Evolutionary conservation across 2,888 invertebrate genomes (phyloP).

Genomic region (Maniola hyperantus): DNA sequence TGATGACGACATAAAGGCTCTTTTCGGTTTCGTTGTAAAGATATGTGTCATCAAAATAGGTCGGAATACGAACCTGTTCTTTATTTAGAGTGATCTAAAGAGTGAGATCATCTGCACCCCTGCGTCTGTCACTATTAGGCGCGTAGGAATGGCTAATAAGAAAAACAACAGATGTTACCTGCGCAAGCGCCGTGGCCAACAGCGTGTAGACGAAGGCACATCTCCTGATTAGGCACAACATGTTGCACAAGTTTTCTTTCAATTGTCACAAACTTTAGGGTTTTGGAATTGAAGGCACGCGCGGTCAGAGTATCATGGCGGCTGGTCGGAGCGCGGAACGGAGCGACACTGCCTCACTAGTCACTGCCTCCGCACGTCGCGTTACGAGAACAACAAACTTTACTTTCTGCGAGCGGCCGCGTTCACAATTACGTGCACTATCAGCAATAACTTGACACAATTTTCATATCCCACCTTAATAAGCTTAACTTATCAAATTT

Average conservation of each 20-base stretch:
- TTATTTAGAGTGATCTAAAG: conserved; percentile 23
- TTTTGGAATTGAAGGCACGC: conserved; percentile 25
- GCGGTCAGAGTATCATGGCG: conserved; percentile 66
- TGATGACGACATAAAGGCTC: neutral
- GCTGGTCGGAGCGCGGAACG: conserved; percentile 66
- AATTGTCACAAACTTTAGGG: conserved; percentile 38
- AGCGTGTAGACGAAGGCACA: conserved; percentile 58
- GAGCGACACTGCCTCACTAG: conserved; percentile 69
- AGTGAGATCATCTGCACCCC: conserved; percentile 44
- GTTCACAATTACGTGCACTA: conserved; percentile 55
- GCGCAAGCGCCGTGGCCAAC: conserved; percentile 57
- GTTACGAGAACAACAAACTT: conserved; percentile 66
- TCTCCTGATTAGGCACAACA: conserved; percentile 62
- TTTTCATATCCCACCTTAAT: conserved; percentile 6
- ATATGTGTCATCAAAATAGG: neutral
- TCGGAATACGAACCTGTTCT: neutral
- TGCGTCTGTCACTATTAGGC: conserved; percentile 35
- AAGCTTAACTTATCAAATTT: conserved; percentile 4
- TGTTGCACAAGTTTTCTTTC: conserved; percentile 47
- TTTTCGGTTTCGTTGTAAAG: neutral
- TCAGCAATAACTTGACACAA: conserved; percentile 22
- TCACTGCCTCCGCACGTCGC: conserved; percentile 48
- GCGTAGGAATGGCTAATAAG: conserved; percentile 29
- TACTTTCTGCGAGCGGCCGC: conserved; percentile 71
- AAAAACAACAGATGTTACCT: conserved; percentile 53